Evolutionary conservation across 1,140 invertebrate genomes (phyloP), one percentile per base, ranked within the genome.

Genomic region (Wasmannia auropunctata): DNA sequence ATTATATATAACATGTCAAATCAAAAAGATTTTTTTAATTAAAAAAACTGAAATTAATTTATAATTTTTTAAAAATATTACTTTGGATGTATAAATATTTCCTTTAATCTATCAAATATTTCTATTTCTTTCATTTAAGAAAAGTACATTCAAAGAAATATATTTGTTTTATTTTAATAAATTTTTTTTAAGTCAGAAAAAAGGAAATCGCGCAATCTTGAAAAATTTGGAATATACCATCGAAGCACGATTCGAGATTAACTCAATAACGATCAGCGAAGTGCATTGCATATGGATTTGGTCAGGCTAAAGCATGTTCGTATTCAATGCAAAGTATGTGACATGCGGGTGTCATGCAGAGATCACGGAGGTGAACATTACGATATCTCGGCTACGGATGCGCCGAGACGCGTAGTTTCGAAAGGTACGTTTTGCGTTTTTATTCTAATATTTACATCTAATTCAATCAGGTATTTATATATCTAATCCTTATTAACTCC

Each of bases 251-350:
- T 16, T 46, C 40, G 3, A 65, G 58, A 65, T 34, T 79, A 40
- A 77, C 75, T 37, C 25, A 5, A 0, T 31, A 31, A 62, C 37
- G 25, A 62, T 63, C 28, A 34, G 63, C 37, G 2, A 7, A 76
- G 34, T 28, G 19, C 40, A n/a, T 77, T 77, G 37, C 40, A 79
- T 79, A 79, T 79, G 58, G 19, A 79, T 79, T 79, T 40, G 7
- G 31, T 1, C 7, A 65, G 6, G 2, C 11, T 79, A 14, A 63
- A 11, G 19, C 34, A 60, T 7, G 25, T 58, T 11, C n/a, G 19
- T 46, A 79, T 79, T 79, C 75, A 79, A 79, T 79, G 75, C 58
- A 79, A 79, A 79, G 58, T 65, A 10, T 28, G 58, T 31, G 40
- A 77, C 75, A 8, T n/a, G 28, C 25, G 16, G n/a, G n/a, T 2